These are phyloP conservation scores for Dipodomys ordii DNA, from an alignment of 2,113 vertebrate genomes.

Conservation along the genomic window DNA sequence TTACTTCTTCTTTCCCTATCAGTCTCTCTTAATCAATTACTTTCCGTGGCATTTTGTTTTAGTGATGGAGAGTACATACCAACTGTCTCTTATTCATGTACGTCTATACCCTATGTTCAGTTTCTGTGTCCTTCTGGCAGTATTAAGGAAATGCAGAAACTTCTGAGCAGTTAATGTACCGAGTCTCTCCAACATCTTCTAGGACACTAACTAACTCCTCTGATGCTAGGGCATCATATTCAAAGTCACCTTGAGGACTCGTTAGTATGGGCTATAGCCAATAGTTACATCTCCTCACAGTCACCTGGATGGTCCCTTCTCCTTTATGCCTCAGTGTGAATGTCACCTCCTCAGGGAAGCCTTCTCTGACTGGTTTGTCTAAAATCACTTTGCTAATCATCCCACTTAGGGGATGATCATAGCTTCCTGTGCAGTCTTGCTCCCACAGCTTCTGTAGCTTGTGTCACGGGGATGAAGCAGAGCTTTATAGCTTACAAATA, in stretches of 20 bases:
- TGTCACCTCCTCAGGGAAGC: background rate
- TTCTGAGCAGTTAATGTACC: background rate
- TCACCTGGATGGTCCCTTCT: background rate
- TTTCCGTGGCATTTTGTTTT: no score
- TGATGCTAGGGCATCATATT: background rate
- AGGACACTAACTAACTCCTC: background rate
- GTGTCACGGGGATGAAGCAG: background rate
- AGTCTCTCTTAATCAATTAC: no score
- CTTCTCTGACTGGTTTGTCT: background rate
- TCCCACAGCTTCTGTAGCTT: background rate
- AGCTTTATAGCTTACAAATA: slow-evolving; percentile 18
- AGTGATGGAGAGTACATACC: no score
- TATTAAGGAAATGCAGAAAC: background rate
- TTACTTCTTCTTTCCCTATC: no score
- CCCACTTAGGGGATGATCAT: background rate
- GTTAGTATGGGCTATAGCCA: background rate
- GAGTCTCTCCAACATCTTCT: background rate
- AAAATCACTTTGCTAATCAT: background rate
- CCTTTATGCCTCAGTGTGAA: background rate
- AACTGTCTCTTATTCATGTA: no score
- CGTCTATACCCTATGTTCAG: no score
- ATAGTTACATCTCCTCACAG: background rate
- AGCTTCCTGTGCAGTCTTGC: background rate
- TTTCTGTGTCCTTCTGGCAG: no score
- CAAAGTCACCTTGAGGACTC: background rate